These are phyloP conservation scores for Phylloscopus collybita DNA, from an alignment of 2,797 vertebrate species.

Conservation along the genomic window DNA sequence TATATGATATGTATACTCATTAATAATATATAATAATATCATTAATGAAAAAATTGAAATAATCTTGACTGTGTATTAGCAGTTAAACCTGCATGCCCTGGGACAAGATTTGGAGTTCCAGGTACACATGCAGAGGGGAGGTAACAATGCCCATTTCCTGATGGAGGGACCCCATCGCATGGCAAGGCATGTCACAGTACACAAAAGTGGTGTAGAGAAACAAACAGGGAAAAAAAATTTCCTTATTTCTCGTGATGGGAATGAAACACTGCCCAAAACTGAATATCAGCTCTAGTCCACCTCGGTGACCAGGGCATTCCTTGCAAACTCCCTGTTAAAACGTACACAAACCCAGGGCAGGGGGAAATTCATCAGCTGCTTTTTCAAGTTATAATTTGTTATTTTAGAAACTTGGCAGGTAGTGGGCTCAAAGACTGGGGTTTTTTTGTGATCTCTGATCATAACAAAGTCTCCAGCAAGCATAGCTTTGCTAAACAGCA, in stretches of 20 bases:
- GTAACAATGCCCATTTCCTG: not conserved
- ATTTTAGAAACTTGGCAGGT: not conserved
- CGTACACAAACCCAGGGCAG: not conserved
- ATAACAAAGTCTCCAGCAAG: not conserved
- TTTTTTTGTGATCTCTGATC: not conserved
- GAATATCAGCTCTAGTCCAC: not conserved
- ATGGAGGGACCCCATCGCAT: not conserved
- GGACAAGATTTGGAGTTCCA: not conserved
- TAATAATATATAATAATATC: not conserved
- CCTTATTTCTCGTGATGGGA: not conserved
- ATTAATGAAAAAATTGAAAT: not conserved
- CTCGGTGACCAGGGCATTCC: not conserved
- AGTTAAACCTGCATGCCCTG: not conserved
- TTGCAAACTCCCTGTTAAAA: not conserved
- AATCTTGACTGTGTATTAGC: not conserved
- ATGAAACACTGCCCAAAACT: not conserved
- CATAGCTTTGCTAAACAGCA: not conserved
- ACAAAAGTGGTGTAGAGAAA: not conserved
- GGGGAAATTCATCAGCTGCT: not conserved
- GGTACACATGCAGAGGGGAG: not conserved
- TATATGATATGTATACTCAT: not conserved
- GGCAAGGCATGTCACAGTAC: not conserved
- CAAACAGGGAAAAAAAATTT: not conserved
- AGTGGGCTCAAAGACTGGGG: not conserved
- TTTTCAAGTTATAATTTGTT: not conserved